These are phyloP conservation scores for Rutilus rutilus DNA, from an alignment of 2,113 vertebrate species.

Conservation along the genomic window DNA sequence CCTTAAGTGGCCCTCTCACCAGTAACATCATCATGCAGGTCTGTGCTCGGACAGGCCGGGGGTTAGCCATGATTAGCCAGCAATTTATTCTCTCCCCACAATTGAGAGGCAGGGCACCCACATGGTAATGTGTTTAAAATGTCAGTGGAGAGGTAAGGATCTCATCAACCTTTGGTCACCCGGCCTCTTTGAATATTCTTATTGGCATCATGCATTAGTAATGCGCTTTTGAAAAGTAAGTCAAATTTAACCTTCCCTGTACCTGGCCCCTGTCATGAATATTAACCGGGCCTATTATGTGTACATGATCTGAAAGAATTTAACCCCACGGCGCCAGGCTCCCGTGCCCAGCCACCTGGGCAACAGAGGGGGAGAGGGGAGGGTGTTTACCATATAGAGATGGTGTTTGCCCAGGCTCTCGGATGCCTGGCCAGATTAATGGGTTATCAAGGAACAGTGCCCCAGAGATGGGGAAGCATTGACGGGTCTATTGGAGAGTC, in stretches of 20 bases:
- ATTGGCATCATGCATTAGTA: slow-evolving; percentile 83
- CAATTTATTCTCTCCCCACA: slow-evolving; percentile 75
- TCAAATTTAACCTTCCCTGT: slow-evolving; percentile 85
- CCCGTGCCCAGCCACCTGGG: slow-evolving; percentile 28
- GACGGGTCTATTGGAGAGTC: slow-evolving; percentile 42
- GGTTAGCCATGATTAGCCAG: slow-evolving; percentile 73
- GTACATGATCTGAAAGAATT: slow-evolving; percentile 85
- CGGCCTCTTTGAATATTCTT: slow-evolving; percentile 84
- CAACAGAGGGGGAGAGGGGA: slow-evolving; percentile 34
- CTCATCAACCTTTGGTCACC: slow-evolving; percentile 84
- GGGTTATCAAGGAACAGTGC: slow-evolving; percentile 51
- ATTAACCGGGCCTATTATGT: slow-evolving; percentile 84
- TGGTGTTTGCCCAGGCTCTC: slow-evolving; percentile 61
- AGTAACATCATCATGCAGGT: slow-evolving; percentile 72
- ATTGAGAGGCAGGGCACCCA: slow-evolving; percentile 70
- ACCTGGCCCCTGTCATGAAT: slow-evolving; percentile 81
- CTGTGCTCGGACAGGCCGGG: slow-evolving; percentile 38
- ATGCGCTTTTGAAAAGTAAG: slow-evolving; percentile 84
- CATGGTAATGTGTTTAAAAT: slow-evolving; percentile 85
- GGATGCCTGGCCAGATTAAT: slow-evolving; percentile 57
- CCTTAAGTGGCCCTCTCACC: slow-evolving; percentile 56
- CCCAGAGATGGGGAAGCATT: slow-evolving; percentile 49
- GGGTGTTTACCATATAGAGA: slow-evolving; percentile 62
- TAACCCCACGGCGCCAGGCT: slow-evolving; percentile 67
- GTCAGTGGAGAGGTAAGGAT: slow-evolving; percentile 79